Evolutionary conservation across 2,888 invertebrate species (phyloP).

Genomic region (Tupiocoris notatus): DNA sequence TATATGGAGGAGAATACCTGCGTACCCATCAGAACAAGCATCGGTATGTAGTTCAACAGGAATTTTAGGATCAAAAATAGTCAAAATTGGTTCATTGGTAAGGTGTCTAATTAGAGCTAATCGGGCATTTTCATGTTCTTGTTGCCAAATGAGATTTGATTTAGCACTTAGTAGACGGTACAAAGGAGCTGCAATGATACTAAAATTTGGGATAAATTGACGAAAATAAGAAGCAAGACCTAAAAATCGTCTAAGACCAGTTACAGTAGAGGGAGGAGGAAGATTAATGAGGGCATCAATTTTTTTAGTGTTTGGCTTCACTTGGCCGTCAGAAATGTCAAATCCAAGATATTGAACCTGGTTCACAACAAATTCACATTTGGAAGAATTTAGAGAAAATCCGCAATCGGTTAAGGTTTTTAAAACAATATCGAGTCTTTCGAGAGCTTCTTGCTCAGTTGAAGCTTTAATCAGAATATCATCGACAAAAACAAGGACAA

Average conservation of each 20-base stretch:
- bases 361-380: constrained; percentile 27
- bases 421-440: neutral
- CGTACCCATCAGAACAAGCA: constrained; percentile 18
- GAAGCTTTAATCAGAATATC: constrained; percentile 49
- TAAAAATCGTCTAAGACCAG: constrained; percentile 15
- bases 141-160: neutral
- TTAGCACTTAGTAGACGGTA: neutral
- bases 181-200: constrained; percentile 4
- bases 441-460: constrained; percentile 2
- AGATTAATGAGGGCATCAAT: neutral
- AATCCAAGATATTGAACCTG: constrained; percentile 31
- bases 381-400: constrained; percentile 25
- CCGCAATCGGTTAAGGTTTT: neutral
- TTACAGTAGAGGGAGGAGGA: neutral
- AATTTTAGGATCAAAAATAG: constrained; percentile 13
- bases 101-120: constrained; percentile 4
- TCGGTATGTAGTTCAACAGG: constrained; percentile 29
- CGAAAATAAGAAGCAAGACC: constrained; percentile 20
- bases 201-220: neutral
- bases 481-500: constrained; percentile 50
- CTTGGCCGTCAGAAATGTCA: neutral
- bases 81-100: constrained; percentile 1
- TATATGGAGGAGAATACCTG: constrained; percentile 6
- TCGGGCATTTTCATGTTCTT: constrained; percentile 19
- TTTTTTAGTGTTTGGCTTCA: neutral